Evolutionary conservation across 2,797 vertebrate genomes (phyloP).

Genomic region (Varecia variegata): DNA sequence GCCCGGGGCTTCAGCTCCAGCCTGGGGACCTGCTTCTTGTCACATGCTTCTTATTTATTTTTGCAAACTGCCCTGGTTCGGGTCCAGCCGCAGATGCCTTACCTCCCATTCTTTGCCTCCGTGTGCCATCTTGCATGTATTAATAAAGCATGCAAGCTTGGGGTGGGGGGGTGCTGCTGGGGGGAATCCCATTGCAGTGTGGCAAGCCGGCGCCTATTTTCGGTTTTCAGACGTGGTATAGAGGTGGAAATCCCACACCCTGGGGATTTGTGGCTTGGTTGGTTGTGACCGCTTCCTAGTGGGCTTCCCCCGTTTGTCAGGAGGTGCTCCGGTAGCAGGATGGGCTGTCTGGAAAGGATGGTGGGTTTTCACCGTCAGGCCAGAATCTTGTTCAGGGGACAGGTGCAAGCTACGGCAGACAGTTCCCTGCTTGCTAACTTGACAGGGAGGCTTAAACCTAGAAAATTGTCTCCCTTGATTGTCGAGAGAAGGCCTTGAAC

Average conservation of each 20-base stretch:
- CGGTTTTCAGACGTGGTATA: conserved; percentile 14
- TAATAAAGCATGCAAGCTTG: conserved; percentile 68
- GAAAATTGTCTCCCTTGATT: background rate
- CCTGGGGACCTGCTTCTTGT: conserved; percentile 22
- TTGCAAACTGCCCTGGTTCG: conserved; percentile 60
- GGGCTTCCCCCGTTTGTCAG: conserved; percentile 40
- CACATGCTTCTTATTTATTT: conserved; percentile 68
- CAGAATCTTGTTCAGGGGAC: conserved; percentile 25
- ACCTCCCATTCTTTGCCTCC: conserved; percentile 57
- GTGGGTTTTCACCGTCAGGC: conserved; percentile 32
- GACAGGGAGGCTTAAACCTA: conserved; percentile 33
- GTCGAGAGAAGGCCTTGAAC: conserved; percentile 8
- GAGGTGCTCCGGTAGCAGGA: background rate
- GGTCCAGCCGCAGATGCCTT: conserved; percentile 51
- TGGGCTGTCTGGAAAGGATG: conserved; percentile 7
- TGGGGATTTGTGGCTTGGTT: conserved; percentile 43
- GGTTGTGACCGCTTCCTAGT: conserved; percentile 47
- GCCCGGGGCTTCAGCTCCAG: conserved; percentile 30
- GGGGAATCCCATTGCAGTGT: conserved; percentile 70
- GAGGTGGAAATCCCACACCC: conserved; percentile 54
- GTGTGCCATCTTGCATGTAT: conserved; percentile 77
- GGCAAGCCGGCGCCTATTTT: conserved; percentile 43
- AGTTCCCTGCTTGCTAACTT: conserved; percentile 52
- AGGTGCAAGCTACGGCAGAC: background rate
- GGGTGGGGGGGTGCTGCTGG: background rate